Evolutionary conservation across 2,113 vertebrate species (phyloP).

Genomic region (Phaethon lepturus): DNA sequence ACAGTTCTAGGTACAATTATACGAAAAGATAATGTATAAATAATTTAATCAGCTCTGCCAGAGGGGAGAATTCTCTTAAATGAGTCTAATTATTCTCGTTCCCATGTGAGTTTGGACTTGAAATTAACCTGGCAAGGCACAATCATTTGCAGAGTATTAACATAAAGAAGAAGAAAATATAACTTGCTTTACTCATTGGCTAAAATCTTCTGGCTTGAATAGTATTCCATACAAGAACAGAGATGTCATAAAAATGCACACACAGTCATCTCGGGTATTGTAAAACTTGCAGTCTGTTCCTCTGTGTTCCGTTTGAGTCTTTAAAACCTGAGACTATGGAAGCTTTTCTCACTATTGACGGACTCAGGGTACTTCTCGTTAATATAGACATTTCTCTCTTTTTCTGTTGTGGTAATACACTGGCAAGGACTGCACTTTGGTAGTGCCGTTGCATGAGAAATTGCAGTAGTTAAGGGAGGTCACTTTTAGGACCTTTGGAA

Average conservation of each 20-base stretch:
- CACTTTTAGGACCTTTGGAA: background rate
- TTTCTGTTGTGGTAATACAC: background rate
- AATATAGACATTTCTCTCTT: background rate
- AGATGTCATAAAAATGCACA: background rate
- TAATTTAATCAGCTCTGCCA: constrained; percentile 59
- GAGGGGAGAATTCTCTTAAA: constrained; percentile 45
- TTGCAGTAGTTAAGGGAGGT: background rate
- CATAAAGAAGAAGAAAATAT: background rate
- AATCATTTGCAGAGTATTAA: background rate
- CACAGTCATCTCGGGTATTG: background rate
- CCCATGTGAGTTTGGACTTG: constrained; percentile 35
- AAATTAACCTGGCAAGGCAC: constrained; percentile 27
- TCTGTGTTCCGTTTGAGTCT: background rate
- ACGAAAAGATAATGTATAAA: constrained; percentile 33
- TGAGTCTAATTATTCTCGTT: constrained; percentile 36
- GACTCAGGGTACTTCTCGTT: background rate
- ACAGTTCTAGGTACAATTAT: constrained; percentile 27
- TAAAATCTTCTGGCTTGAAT: background rate
- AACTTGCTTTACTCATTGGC: background rate
- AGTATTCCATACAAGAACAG: background rate
- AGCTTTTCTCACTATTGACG: background rate
- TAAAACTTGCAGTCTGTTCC: background rate
- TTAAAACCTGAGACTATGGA: background rate
- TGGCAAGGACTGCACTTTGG: background rate
- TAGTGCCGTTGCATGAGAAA: background rate